phyloP scores from a whole-genome alignment of 2,113 vertebrate species.

The Cyprinodon tularosa region DNA sequence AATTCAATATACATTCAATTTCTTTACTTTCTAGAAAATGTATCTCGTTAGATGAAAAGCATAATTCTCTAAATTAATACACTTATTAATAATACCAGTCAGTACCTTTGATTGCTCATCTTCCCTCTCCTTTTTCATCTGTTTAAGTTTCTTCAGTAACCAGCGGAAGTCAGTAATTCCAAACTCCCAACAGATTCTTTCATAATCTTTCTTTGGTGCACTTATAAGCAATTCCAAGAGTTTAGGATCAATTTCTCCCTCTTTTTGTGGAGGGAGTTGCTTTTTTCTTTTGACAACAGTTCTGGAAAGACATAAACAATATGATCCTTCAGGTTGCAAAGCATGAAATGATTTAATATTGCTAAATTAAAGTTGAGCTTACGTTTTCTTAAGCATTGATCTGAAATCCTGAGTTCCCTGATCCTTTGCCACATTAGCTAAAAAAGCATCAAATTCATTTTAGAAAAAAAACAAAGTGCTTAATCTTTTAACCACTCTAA shows the following conservation, averaged over 20 bases:
- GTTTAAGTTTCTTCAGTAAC: slow-evolving; percentile 86
- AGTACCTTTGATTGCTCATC: slow-evolving; percentile 83
- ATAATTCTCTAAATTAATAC: neutral
- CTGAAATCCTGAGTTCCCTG: slow-evolving; percentile 68
- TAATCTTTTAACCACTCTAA: neutral
- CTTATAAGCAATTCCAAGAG: slow-evolving; percentile 86
- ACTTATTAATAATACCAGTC: neutral
- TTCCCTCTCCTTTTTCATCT: slow-evolving; percentile 81
- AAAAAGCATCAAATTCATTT: slow-evolving; percentile 2
- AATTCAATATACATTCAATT: slow-evolving; percentile 6
- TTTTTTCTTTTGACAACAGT: slow-evolving; percentile 55
- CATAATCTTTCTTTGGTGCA: slow-evolving; percentile 86
- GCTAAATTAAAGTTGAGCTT: slow-evolving; percentile 13
- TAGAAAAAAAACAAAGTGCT: neutral
- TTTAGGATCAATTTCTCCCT: slow-evolving; percentile 80
- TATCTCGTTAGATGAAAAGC: neutral
- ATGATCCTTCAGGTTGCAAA: neutral
- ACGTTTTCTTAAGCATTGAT: slow-evolving; percentile 80
- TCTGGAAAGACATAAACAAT: slow-evolving; percentile 30
- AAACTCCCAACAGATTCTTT: slow-evolving; percentile 86
- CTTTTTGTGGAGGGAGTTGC: slow-evolving; percentile 60
- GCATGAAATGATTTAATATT: neutral
- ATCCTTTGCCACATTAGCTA: slow-evolving; percentile 34
- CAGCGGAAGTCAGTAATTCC: slow-evolving; percentile 89
- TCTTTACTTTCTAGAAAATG: neutral